Conservation (phyloP, 2,797 vertebrate species). For the Peromyscus melanophrys region DNA sequence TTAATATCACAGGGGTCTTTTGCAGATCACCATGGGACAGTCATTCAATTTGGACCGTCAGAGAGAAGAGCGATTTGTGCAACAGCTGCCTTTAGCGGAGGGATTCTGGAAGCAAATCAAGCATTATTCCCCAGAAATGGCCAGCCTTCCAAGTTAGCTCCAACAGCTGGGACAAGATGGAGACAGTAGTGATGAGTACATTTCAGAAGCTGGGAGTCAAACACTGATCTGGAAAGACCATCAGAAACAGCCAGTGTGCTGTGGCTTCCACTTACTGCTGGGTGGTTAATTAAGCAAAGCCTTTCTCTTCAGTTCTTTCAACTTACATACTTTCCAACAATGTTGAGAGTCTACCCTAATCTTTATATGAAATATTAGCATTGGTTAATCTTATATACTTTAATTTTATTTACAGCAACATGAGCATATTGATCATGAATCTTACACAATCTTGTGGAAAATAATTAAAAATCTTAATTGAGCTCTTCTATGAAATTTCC, state of each 20-base stretch:
- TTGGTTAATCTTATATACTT: neutral
- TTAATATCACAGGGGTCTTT: neutral
- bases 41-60: neutral
- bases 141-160: neutral
- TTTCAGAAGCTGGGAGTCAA: neutral
- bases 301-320: neutral
- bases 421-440: neutral
- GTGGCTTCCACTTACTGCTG: neutral
- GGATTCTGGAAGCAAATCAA: neutral
- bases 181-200: neutral
- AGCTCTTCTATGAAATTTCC: conserved; percentile 34
- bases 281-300: neutral
- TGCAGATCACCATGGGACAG: neutral
- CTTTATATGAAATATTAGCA: neutral
- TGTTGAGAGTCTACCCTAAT: neutral
- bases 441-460: neutral
- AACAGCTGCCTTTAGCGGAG: neutral
- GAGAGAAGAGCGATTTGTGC: neutral
- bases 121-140: neutral
- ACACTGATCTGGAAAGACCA: neutral
- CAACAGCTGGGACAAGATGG: neutral
- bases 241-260: neutral
- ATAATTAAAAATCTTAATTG: conserved; percentile 33
- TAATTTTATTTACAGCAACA: conserved; percentile 1
- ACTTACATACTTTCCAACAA: neutral